phyloP scores from a whole-genome alignment of 2,888 invertebrate species.

The Rotaria socialis region DNA sequence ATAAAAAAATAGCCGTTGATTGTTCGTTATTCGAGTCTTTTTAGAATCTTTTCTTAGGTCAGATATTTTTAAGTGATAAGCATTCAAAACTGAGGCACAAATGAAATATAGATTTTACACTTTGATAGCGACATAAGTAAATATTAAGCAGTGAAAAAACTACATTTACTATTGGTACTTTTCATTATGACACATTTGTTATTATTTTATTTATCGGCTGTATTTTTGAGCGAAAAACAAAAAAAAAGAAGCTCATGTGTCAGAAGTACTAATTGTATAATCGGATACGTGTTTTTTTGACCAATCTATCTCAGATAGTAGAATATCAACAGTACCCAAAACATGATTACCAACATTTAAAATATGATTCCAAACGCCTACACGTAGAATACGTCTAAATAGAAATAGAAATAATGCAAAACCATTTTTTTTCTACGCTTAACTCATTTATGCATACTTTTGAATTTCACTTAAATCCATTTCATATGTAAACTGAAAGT shows the following conservation, averaged over 20 bases:
- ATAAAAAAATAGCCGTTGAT: too few relatives aligned
- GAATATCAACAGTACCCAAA: neutral
- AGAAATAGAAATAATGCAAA: too few relatives aligned
- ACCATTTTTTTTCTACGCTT: too few relatives aligned
- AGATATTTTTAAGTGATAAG: too few relatives aligned
- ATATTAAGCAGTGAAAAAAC: too few relatives aligned
- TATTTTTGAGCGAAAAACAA: neutral
- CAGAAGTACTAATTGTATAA: neutral
- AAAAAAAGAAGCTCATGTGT: neutral
- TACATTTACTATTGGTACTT: too few relatives aligned
- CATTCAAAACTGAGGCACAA: too few relatives aligned
- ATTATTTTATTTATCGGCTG: neutral
- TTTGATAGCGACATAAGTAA: too few relatives aligned
- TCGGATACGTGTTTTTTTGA: slow-evolving; percentile 6
- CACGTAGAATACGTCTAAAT: neutral
- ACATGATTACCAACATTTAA: neutral
- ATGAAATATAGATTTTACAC: too few relatives aligned
- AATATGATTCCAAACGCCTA: neutral
- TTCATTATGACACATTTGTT: too few relatives aligned
- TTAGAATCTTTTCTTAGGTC: too few relatives aligned
- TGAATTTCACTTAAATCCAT: slow-evolving; percentile 9
- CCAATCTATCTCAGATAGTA: neutral
- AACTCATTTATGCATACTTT: neutral
- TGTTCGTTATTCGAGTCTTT: too few relatives aligned
- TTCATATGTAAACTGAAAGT: slow-evolving; percentile 5